Conservation (phyloP, 2,113 vertebrate genomes). For the Gadus macrocephalus region DNA sequence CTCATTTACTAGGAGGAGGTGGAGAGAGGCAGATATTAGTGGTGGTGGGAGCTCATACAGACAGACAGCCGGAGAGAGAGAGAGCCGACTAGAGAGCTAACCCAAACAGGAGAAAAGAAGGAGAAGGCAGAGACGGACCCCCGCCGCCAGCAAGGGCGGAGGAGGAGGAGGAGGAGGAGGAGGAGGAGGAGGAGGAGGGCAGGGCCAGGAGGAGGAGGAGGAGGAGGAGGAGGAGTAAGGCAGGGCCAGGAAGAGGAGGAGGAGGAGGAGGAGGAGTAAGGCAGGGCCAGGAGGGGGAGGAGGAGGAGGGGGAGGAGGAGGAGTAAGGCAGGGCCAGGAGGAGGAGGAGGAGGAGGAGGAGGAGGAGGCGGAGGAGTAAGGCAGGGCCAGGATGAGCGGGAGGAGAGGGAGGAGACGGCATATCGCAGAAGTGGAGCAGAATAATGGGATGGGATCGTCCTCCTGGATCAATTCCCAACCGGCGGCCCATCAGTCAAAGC, state of each 20-base stretch:
- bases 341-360: background rate
- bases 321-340: background rate
- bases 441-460: slow-evolving; percentile 48
- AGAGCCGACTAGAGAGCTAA: too few species aligned
- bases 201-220: too few species aligned
- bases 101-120: too few species aligned
- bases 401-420: slow-evolving; percentile 2
- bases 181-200: background rate
- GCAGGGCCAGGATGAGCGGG: background rate
- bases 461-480: slow-evolving; percentile 54
- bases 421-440: slow-evolving; percentile 47
- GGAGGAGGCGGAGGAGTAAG: too few species aligned
- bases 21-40: too few species aligned
- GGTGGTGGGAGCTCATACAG: too few species aligned
- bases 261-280: background rate
- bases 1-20: too few species aligned
- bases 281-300: too few species aligned
- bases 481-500: slow-evolving; percentile 57
- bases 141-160: too few species aligned
- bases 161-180: slow-evolving; percentile 8
- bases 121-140: too few species aligned
- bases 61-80: too few species aligned
- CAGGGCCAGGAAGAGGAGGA: slow-evolving; percentile 4
- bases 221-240: background rate
- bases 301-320: background rate